Base-by-base conservation (phyloP, 2,888 invertebrate species). In the Tetropium fuscum region DNA sequence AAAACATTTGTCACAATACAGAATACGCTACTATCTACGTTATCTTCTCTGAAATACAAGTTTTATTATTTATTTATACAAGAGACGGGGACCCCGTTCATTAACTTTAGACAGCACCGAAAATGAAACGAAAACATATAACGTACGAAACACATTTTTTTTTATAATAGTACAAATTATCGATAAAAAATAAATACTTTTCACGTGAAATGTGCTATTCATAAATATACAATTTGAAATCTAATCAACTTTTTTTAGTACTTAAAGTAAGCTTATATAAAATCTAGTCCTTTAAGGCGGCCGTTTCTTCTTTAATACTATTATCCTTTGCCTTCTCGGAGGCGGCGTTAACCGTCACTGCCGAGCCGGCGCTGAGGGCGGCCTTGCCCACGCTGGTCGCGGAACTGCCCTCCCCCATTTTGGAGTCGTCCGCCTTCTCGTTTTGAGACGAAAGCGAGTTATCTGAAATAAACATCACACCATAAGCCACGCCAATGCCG, bases 341-440 rank as follows among this genome's bases (percentile, higher is more conserved):
- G 8, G 69, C 22, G 4, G 59, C 53, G 11, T 48, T 63, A 44
- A 61, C 62, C 1, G 62, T 43, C 56, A 60, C 64, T 4, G 66
- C 58, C 11, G 67, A 41, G 40, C 44, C 53, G 8, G 66, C 56
- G 32, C 65, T 66, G 15, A 66, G 60, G 22, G 66, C 61, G 3
- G 71, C 45, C 57, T 69, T 66, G 34, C 63, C 63, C 19, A 61
- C 48, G 32, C 53, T 63, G 40, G 59, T 68, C 16, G 69, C 53
- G 19, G 68, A 68, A 61, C 54, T 74, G 54, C 63, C 72, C 18
- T 80, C 81, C 22, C 65, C 71, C 44, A 80, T 66, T 71, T 81
- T 81, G 19, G 74, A 58, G 51, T 80, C 80, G 20, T 81, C 81
- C 10, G 70, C 58, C 72, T 81, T 81, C 41, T 81, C 81, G 47